A percentile compares a stretch with the other conserved stretches of the same genome.
Conservation (phyloP, 2,797 vertebrate genomes). For the Buphagus erythrorhynchus region DNA sequence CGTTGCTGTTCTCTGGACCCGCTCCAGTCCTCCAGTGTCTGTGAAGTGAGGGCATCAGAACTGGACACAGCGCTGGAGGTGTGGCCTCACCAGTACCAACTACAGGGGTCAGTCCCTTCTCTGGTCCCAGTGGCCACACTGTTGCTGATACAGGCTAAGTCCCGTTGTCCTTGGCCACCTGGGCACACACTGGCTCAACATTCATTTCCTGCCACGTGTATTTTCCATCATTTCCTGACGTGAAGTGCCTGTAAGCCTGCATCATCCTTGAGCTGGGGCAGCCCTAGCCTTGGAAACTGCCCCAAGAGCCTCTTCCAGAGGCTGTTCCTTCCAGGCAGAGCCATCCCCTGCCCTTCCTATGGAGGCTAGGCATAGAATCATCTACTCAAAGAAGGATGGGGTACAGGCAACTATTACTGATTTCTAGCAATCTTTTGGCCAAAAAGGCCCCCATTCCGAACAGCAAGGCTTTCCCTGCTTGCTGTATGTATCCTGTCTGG, state of each 20-base stretch:
- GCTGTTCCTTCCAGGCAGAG: fast-evolving
- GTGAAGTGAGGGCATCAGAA: background rate
- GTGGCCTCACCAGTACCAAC: background rate
- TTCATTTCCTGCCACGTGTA: fast-evolving
- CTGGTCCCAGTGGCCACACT: background rate
- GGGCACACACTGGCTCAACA: background rate
- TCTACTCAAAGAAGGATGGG: no score
- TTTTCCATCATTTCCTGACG: fast-evolving
- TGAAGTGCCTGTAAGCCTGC: fast-evolving
- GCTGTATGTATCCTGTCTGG: fast-evolving
- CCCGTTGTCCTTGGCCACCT: background rate
- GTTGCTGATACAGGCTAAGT: background rate
- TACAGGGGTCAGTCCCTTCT: background rate
- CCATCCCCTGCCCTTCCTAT: fast-evolving
- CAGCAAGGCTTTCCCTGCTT: background rate
- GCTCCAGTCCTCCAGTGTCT: fast-evolving
- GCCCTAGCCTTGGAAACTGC: background rate
- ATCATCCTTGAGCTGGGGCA: fast-evolving
- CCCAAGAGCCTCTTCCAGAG: fast-evolving
- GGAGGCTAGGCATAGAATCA: no score
- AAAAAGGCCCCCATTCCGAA: background rate
- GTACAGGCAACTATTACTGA: background rate
- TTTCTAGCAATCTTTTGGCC: background rate
- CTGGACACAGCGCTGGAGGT: background rate
- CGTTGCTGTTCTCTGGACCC: fast-evolving